phyloP scores from a whole-genome alignment of 2,888 invertebrate genomes.

The Agrilus cyanescens region DNA sequence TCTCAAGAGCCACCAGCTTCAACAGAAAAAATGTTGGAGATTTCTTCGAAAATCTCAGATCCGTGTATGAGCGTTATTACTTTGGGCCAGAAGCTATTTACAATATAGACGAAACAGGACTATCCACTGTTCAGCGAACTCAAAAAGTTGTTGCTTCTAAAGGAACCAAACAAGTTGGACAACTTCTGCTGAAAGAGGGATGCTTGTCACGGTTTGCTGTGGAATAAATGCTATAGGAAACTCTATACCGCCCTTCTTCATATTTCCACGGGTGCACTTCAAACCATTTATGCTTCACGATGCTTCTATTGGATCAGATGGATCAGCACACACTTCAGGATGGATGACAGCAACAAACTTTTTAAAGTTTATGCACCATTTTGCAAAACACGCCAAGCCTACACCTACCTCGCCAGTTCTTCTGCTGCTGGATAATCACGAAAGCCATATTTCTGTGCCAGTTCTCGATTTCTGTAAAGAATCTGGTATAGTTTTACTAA shows the following conservation, averaged over 20 bases:
- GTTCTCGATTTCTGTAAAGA: conserved; percentile 24
- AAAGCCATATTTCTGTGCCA: conserved; percentile 17
- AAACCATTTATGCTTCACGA: conserved; percentile 2
- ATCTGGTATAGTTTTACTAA: conserved; percentile 24
- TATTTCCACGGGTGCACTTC: conserved; percentile 26
- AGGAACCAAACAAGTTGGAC: conserved; percentile 25
- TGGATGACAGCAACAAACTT: conserved; percentile 24
- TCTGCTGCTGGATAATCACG: conserved; percentile 23
- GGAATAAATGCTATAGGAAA: conserved; percentile 26
- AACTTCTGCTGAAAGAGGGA: conserved; percentile 28
- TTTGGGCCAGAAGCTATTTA: conserved; percentile 2
- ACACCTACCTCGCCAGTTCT: conserved; percentile 18
- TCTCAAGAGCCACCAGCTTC: conserved; percentile 1
- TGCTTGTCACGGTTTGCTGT: conserved; percentile 22
- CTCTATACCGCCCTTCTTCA: conserved; percentile 25
- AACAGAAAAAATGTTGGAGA: conserved; percentile 1
- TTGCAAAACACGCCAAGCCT: conserved; percentile 19
- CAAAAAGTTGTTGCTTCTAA: conserved; percentile 12
- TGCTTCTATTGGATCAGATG: conserved; percentile 15
- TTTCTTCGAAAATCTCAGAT: not conserved
- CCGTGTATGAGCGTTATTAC: not conserved
- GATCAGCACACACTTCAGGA: conserved; percentile 21
- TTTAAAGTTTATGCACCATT: conserved; percentile 20
- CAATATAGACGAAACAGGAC: conserved; percentile 2
- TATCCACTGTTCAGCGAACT: conserved; percentile 1